These are phyloP conservation scores for Netelia fuscicornis DNA, from an alignment of 2,888 invertebrate species.

Conservation along the genomic window DNA sequence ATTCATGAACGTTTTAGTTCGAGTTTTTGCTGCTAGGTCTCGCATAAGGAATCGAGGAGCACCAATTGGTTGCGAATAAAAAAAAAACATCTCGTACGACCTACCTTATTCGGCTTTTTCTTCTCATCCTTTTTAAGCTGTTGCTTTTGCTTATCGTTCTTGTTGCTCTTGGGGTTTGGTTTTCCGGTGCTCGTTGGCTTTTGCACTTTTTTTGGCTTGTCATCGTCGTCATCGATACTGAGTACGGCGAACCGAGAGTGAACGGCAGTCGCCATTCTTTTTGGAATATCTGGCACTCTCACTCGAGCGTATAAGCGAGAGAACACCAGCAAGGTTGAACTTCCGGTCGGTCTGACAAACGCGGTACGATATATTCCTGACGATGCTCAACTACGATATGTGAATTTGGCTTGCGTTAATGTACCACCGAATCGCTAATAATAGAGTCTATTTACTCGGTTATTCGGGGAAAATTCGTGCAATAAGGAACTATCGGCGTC, in stretches of 20 bases:
- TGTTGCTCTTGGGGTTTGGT: conserved; percentile 79
- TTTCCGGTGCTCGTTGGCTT: conserved; percentile 77
- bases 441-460: not conserved
- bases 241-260: conserved; percentile 91
- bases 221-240: conserved; percentile 91
- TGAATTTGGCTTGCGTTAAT: not conserved
- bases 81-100: conserved; percentile 65
- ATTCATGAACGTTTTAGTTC: not conserved
- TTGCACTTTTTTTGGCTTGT: conserved; percentile 84
- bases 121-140: conserved; percentile 71
- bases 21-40: not conserved
- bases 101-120: conserved; percentile 81
- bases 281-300: conserved; percentile 38
- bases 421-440: not conserved
- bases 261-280: conserved; percentile 88
- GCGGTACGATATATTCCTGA: conserved; percentile 24
- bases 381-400: conserved; percentile 9
- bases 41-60: not conserved
- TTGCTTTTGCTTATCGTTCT: conserved; percentile 77
- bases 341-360: conserved; percentile 51
- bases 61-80: conserved; percentile 62
- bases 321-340: conserved; percentile 28
- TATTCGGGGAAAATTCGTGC: conserved; percentile 7
- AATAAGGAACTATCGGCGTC: conserved; percentile 71
- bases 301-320: conserved; percentile 19